These are phyloP conservation scores for Channa argus DNA, from an alignment of 2,113 vertebrate genomes.

Conservation along the genomic window DNA sequence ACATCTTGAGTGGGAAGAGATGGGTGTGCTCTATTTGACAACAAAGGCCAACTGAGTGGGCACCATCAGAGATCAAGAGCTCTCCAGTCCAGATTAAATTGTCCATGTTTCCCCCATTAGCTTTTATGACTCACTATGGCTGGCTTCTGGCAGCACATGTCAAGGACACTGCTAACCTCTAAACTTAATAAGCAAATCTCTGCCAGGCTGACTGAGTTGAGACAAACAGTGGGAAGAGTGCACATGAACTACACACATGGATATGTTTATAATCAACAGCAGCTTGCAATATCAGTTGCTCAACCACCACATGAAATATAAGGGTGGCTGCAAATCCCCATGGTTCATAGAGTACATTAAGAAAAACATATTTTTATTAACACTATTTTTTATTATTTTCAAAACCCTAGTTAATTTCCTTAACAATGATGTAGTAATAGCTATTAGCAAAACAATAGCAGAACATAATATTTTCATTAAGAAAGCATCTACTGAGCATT, in stretches of 20 bases:
- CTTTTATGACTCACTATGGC: slow-evolving; percentile 77
- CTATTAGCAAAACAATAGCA: too few relatives aligned
- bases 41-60: slow-evolving; percentile 76
- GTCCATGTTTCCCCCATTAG: slow-evolving; percentile 77
- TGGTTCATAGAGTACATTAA: neutral
- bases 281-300: slow-evolving; percentile 28
- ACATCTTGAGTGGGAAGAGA: slow-evolving; percentile 65
- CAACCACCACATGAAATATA: slow-evolving; percentile 1
- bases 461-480: too few relatives aligned
- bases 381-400: too few relatives aligned
- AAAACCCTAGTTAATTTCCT: too few relatives aligned
- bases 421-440: too few relatives aligned
- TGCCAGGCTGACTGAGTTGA: slow-evolving; percentile 52
- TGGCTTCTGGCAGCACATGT: slow-evolving; percentile 73
- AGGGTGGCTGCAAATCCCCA: neutral
- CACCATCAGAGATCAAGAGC: slow-evolving; percentile 77
- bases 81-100: slow-evolving; percentile 81
- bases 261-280: slow-evolving; percentile 43
- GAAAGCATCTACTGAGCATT: neutral
- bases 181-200: slow-evolving; percentile 77
- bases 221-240: slow-evolving; percentile 37
- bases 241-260: slow-evolving; percentile 45
- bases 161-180: slow-evolving; percentile 78
- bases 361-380: neutral
- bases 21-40: slow-evolving; percentile 77